Base-by-base conservation (phyloP, 1,140 invertebrate genomes). In the Cotesia typhae region DNA sequence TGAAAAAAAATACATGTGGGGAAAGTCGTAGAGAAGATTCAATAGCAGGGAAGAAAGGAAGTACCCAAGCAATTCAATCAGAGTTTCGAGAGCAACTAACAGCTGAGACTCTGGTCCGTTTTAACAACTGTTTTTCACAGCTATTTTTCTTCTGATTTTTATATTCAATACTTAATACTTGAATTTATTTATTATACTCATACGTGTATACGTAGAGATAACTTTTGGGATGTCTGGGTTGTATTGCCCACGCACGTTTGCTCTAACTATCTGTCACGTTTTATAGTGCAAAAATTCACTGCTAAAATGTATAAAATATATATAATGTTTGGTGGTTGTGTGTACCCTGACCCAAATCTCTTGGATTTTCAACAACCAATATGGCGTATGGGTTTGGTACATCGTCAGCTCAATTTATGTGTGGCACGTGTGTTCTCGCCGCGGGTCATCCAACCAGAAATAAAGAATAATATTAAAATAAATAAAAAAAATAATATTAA, bases 231-330 rank as follows among this genome's bases (percentile, higher is more conserved):
- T 47, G 4, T 47, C 41, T 47, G 4, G 41, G 5, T 7, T 59
- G 57, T 20, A 20, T 59, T 68, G 9, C 12, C 17, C 53, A 59
- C 36, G 55, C 36, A 59, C 14, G 55, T 68, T 59, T 35, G 37
- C 35, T 14, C 53, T n/a, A 6, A 67, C 65, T 52, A 53, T 55
- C 36, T 52, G 37, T 68, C 67, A 68, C 67, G 67, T 68, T 68
- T 68, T 68, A 68, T 68, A 68, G 53, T 47, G 2, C 14, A n/a
- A 59, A 68, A 68, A 68, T 68, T 68, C 67, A 68, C 53, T 59
- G 55, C 12, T 59, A 59, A 68, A 68, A 67, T 67, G 66, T 28
- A 28, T 28, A 28, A 28, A 28, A 28, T 28, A 28, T 28, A 28
- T 28, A 28, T 28, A 28, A 28, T 2, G 28, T 67, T 67, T 67